A percentile compares a stretch with the other conserved stretches of the same genome.
Evolutionary conservation across 2,797 vertebrate genomes (phyloP).

Genomic region (Cyclura pinguis): DNA sequence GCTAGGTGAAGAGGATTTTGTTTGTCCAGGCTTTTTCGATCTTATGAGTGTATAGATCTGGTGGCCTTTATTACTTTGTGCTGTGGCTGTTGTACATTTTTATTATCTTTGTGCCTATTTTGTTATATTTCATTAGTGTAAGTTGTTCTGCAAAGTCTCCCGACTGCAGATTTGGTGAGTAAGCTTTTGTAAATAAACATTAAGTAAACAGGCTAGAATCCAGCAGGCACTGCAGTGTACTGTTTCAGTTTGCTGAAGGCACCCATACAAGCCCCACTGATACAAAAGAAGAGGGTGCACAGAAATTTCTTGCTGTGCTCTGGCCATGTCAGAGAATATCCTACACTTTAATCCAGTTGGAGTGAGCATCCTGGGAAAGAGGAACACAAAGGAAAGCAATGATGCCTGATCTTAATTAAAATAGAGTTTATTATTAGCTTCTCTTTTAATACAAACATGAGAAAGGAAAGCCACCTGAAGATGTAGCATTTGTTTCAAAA

Average conservation of each 20-base stretch:
- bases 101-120: neutral
- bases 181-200: neutral
- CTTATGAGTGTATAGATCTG: neutral
- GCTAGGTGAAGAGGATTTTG: neutral
- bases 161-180: neutral
- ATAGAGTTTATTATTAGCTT: constrained; percentile 87
- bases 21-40: neutral
- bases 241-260: neutral
- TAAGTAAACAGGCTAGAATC: neutral
- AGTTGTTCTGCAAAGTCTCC: neutral
- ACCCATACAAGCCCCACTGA: no score
- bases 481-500: constrained; percentile 82
- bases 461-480: constrained; percentile 84
- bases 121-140: neutral
- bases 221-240: neutral
- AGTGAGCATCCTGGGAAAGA: neutral
- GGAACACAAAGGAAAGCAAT: constrained; percentile 64
- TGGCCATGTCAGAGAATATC: no score
- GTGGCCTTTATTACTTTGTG: neutral
- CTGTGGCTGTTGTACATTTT: neutral
- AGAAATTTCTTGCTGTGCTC: neutral
- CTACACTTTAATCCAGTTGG: neutral
- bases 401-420: constrained; percentile 82
- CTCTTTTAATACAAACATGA: constrained; percentile 87
- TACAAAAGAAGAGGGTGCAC: neutral